Conservation (phyloP, 2,113 vertebrate genomes). For the Pseudopipra pipra region DNA sequence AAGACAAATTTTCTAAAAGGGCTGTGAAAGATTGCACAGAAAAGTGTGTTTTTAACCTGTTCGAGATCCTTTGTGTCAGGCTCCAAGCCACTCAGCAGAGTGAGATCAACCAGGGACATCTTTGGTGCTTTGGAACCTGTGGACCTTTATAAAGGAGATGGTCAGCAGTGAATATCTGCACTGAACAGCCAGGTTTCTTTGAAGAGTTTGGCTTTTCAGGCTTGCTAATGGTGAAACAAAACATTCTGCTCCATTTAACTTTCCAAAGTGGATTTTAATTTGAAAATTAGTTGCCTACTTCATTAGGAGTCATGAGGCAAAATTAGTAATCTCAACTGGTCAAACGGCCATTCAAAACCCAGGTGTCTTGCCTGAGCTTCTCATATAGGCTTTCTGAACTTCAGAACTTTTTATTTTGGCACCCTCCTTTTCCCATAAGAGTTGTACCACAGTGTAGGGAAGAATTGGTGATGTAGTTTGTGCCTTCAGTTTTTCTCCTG, state of each 20-base stretch:
- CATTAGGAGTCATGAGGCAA: background rate
- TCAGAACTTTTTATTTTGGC: background rate
- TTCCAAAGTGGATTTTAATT: background rate
- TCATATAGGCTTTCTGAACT: background rate
- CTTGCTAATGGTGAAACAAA: background rate
- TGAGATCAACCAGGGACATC: conserved; percentile 76
- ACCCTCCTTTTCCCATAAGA: background rate
- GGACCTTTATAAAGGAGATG: background rate
- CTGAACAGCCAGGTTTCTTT: background rate
- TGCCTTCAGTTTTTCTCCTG: background rate
- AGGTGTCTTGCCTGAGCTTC: background rate
- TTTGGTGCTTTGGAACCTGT: conserved; percentile 45
- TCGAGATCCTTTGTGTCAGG: conserved; percentile 68
- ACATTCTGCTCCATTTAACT: background rate
- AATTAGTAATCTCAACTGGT: background rate
- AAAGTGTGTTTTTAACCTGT: conserved; percentile 40
- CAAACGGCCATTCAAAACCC: background rate
- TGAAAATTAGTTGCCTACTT: background rate
- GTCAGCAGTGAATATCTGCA: background rate
- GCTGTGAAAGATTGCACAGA: background rate
- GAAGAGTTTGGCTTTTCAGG: background rate
- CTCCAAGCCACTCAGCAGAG: conserved; percentile 73
- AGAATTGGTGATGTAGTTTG: background rate
- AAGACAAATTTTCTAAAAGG: background rate
- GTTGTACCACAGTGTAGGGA: background rate